Evolutionary conservation across 2,888 invertebrate genomes (phyloP), one percentile per base, ranked within the genome.

Genomic region (Hoplodrina blanda): DNA sequence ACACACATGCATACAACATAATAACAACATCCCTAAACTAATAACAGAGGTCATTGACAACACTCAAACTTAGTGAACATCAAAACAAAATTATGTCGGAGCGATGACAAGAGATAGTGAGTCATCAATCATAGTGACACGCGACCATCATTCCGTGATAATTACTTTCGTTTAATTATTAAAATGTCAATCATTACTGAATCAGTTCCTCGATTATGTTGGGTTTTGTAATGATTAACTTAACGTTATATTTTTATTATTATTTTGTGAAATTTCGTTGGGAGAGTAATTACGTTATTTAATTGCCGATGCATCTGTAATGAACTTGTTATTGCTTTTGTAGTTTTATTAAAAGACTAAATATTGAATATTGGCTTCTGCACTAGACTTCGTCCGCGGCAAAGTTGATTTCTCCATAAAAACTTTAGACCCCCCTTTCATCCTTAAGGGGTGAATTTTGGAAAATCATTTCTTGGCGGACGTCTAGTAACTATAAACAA

Each of bases 71-170:
- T 72, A 56, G 46, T 61, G 70, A 56, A 67, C 44, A 61, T 62
- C 63, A 81, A 78, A 78, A 78, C 81, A 69, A 73, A 74, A 68
- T 76, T 57, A 75, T 66, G 64, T 73, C 41, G 59, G 20, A 53
- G 68, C 72, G 73, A 75, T 84, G 82, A 76, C 76, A 86, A 70
- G 54, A 68, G 79, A 79, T 77, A 73, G 59, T 54, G 50, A 78
- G 49, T 69, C 79, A 86, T 86, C 76, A 68, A 87, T 85, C 86
- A 86, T 50, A 37, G 20, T 65, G 73, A 54, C 83, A 78, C 70
- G 82, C 78, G 25, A 76, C 71, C 67, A 41, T 80, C 68, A 76
- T 80, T 81, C 73, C 69, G 20, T 62, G 62, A 72, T 75, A 70
- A 68, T 81, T 69, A 67, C 76, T 69, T 81, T 69, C 66, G 62